Conservation (phyloP, 2,888 invertebrate species). For the Zygogramma bicolorata region DNA sequence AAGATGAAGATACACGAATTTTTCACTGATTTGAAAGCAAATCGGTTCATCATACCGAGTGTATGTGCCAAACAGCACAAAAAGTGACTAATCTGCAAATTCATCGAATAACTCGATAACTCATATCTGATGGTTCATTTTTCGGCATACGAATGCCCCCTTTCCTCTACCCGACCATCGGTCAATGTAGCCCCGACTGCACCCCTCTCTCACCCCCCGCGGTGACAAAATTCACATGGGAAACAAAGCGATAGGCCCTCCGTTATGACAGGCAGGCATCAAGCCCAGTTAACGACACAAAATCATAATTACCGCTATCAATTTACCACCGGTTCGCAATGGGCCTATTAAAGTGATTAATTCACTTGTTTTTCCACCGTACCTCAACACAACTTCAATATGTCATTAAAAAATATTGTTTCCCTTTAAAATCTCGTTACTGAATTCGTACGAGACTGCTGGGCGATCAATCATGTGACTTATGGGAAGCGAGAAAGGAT, state of each 20-base stretch:
- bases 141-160: slow-evolving; percentile 22
- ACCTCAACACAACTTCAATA: slow-evolving; percentile 60
- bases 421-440: slow-evolving; percentile 57
- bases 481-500: slow-evolving; percentile 23
- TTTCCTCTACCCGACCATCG: neutral
- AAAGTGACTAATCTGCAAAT: no score
- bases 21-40: no score
- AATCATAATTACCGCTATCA: slow-evolving; percentile 64
- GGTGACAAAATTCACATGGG: slow-evolving; percentile 52
- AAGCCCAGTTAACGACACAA: slow-evolving; percentile 62
- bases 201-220: slow-evolving; percentile 33
- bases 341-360: slow-evolving; percentile 65
- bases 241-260: slow-evolving; percentile 54
- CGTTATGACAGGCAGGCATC: slow-evolving; percentile 60
- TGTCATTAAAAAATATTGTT: slow-evolving; percentile 61
- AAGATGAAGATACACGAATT: no score
- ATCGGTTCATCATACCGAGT: no score
- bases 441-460: slow-evolving; percentile 49
- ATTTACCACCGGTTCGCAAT: slow-evolving; percentile 60
- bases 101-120: neutral
- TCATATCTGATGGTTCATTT: neutral
- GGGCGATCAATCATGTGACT: slow-evolving; percentile 51
- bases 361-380: slow-evolving; percentile 59
- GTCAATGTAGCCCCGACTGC: slow-evolving; percentile 25
- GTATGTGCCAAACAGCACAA: no score